Base-by-base conservation (phyloP, 2,113 vertebrate genomes). In the Myotis lucifugus region DNA sequence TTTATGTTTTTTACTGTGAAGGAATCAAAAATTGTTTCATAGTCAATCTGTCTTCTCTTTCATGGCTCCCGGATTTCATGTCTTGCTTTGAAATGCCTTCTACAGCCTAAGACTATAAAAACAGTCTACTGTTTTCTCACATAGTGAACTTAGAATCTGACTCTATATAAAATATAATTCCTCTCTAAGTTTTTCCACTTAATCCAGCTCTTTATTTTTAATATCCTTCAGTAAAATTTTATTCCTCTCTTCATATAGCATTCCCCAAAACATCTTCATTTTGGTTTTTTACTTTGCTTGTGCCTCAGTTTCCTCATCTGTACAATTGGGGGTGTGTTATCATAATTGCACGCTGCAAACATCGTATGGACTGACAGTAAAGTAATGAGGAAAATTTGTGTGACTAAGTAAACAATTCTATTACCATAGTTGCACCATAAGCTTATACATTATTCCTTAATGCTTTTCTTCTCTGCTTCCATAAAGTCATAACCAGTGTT, bases 391-490 rank as follows among this genome's bases (percentile, higher is more conserved):
- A 56, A 73, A 91, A 79, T 94, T 66, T 3, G 13, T 59, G 81
- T 21, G 56, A n/a, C n/a, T 25, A 70, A 66, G 56, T 84, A 69
- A 79, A 72, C 56, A 46, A 40, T 61, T 37, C 90, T n/a, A 1
- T 87, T 64, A 72, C 67, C 27, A 11, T 8, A 48, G 79, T 76
- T 37, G 32, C 46, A 14, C 48, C 6, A 2, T 40, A 23, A 29
- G 70, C 52, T 81, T 77, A 76, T 96, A 84, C 93, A 90, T 96
- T 89, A 84, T 90, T 94, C 85, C 95, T 85, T 59, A 42, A 70
- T 73, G 76, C 54, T 77, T 72, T 82, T 93, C 66, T 72, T 37
- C 34, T 83, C 54, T 74, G 74, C 66, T 69, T 95, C 87, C 81
- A 64, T 91, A 89, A 89, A 93, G 32, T 85, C 18, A 4, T 79